A percentile compares a stretch with the other conserved stretches of the same genome.
These are phyloP conservation scores for Poeciliopsis infans DNA, from an alignment of 2,797 vertebrate species.

Conservation along the genomic window DNA sequence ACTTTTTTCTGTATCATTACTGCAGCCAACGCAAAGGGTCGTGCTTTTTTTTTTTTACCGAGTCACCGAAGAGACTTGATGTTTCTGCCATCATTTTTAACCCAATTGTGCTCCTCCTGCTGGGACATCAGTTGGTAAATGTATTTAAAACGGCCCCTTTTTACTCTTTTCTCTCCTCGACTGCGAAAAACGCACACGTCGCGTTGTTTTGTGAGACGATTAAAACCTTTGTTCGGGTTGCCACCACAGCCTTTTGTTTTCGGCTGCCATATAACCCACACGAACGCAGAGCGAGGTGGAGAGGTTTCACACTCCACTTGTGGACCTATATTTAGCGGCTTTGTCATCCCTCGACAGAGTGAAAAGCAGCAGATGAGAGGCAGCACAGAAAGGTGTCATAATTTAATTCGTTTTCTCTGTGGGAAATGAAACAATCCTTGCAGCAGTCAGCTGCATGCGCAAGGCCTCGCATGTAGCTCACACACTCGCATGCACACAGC, in stretches of 20 bases:
- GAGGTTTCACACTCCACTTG: slow-evolving; percentile 56
- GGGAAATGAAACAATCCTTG: slow-evolving; percentile 54
- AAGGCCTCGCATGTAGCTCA: slow-evolving; percentile 7
- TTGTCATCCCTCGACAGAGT: slow-evolving; percentile 54
- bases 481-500: background rate
- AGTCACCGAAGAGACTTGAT: background rate
- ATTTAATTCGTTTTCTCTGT: slow-evolving; percentile 74
- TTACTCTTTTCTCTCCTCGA: background rate
- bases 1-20: background rate
- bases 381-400: slow-evolving; percentile 68
- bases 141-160: background rate
- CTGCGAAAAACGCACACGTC: background rate
- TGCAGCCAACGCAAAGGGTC: background rate
- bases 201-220: slow-evolving; percentile 11
- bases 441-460: slow-evolving; percentile 37
- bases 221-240: slow-evolving; percentile 30
- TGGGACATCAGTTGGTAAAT: background rate
- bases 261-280: slow-evolving; percentile 17
- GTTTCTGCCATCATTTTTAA: background rate
- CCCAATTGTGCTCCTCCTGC: background rate
- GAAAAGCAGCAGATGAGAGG: slow-evolving; percentile 63
- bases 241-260: slow-evolving; percentile 17
- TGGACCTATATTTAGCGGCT: slow-evolving; percentile 67
- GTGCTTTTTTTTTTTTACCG: background rate
- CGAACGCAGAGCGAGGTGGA: slow-evolving; percentile 41